Conservation (phyloP, 2,888 invertebrate genomes). For the Spisula solida region DNA sequence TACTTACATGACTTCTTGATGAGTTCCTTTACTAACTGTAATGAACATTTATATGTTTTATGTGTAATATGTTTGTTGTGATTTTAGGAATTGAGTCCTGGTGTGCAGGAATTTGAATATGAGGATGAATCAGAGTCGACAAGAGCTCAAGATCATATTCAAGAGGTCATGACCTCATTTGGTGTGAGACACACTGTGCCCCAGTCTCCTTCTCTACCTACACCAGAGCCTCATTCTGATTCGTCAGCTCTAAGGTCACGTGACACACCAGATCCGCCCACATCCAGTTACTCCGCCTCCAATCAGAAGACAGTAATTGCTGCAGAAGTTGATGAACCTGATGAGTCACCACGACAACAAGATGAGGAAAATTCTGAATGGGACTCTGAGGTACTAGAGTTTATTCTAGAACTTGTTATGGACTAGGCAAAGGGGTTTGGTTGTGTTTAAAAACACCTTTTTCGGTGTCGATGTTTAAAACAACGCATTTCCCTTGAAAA, state of each 20-base stretch:
- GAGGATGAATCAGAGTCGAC: constrained; percentile 70
- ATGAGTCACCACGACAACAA: constrained; percentile 29
- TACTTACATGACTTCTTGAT: too few species aligned
- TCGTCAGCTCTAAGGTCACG: constrained; percentile 58
- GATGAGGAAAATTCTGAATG: constrained; percentile 66
- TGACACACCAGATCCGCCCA: constrained; percentile 64
- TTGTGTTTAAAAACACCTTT: too few species aligned
- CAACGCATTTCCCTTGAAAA: too few species aligned
- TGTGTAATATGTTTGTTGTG: neutral
- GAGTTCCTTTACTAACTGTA: too few species aligned
- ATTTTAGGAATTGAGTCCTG: constrained; percentile 51
- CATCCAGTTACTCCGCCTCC: constrained; percentile 52
- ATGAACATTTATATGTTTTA: too few species aligned
- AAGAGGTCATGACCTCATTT: constrained; percentile 64
- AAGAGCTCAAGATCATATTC: constrained; percentile 53
- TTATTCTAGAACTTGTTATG: too few species aligned
- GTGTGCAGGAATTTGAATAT: constrained; percentile 56
- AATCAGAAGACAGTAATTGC: constrained; percentile 65
- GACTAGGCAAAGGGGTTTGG: too few species aligned
- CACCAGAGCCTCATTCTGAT: constrained; percentile 58
- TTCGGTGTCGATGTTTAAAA: too few species aligned
- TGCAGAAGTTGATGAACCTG: constrained; percentile 48
- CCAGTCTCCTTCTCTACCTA: constrained; percentile 45
- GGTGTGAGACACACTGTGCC: constrained; percentile 28
- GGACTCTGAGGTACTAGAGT: constrained; percentile 77